phyloP scores from a whole-genome alignment of 2,888 invertebrate species.

The Chymomyza fuscimana region DNA sequence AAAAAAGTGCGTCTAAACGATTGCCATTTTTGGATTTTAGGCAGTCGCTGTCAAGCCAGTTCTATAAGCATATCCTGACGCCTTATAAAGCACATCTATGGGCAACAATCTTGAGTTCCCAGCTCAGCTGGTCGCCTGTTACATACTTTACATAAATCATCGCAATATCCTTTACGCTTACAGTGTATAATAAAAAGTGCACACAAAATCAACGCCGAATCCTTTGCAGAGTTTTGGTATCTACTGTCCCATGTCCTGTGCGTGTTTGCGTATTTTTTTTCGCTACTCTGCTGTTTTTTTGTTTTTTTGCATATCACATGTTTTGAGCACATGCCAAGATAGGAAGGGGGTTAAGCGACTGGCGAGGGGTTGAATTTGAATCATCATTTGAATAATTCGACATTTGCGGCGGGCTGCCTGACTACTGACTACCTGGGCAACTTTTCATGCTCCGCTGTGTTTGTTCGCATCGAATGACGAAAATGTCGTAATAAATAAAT shows the following conservation, averaged over 20 bases:
- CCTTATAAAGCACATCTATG: too few relatives aligned
- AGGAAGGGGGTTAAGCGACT: conserved; percentile 23
- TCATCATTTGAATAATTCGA: conserved; percentile 72
- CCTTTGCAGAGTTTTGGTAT: conserved; percentile 36
- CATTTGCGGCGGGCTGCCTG: conserved; percentile 62
- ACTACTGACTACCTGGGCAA: conserved; percentile 23
- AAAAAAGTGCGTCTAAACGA: too few relatives aligned
- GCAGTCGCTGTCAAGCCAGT: too few relatives aligned
- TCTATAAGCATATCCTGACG: too few relatives aligned
- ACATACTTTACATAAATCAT: conserved; percentile 18
- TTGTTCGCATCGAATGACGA: conserved; percentile 70
- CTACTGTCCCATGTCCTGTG: conserved; percentile 36
- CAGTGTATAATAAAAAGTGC: conserved; percentile 50
- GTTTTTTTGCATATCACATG: conserved; percentile 65
- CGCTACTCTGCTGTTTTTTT: conserved; percentile 22
- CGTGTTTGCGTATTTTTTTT: conserved; percentile 36
- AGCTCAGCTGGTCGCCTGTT: too few relatives aligned
- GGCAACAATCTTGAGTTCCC: too few relatives aligned
- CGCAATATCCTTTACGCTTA: background rate
- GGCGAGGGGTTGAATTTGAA: conserved; percentile 58
- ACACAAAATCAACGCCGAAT: conserved; percentile 61
- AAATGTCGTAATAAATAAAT: conserved; percentile 72
- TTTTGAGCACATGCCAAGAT: conserved; percentile 30
- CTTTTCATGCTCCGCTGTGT: background rate
- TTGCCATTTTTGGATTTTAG: too few relatives aligned